Evolutionary conservation across 1,140 invertebrate species (phyloP).

Genomic region (Monochamus saltuarius): DNA sequence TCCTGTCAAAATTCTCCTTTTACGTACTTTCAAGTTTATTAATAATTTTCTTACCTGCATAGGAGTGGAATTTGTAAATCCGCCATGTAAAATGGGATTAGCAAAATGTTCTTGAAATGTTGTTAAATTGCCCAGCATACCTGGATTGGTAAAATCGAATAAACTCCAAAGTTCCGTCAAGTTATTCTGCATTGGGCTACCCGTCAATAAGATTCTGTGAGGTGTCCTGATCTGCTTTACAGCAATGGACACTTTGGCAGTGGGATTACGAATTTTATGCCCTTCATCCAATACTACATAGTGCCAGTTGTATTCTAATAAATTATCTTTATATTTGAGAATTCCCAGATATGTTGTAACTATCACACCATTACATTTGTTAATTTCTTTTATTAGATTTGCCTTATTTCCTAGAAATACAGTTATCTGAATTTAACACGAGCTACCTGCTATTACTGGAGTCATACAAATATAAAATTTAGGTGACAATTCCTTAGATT

Average conservation of each 20-base stretch:
- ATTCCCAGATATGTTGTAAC: slow-evolving; percentile 62
- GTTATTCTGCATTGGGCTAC: slow-evolving; percentile 97
- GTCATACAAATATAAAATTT: no score
- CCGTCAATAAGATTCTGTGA: slow-evolving; percentile 78
- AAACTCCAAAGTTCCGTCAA: slow-evolving; percentile 95
- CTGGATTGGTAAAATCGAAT: slow-evolving; percentile 95
- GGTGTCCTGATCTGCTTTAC: slow-evolving; percentile 84
- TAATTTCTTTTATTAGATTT: slow-evolving; percentile 57
- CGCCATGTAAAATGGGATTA: slow-evolving; percentile 89
- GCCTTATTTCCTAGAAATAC: slow-evolving; percentile 37
- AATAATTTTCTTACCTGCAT: slow-evolving; percentile 58
- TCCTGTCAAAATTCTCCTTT: no score
- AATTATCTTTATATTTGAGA: slow-evolving; percentile 61
- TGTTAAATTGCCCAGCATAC: slow-evolving; percentile 86
- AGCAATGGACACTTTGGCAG: slow-evolving; percentile 76
- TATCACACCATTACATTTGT: slow-evolving; percentile 58
- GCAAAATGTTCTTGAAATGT: slow-evolving; percentile 91
- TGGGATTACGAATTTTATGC: slow-evolving; percentile 95
- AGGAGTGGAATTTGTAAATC: slow-evolving; percentile 87
- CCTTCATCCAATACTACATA: slow-evolving; percentile 96
- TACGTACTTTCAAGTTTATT: background rate
- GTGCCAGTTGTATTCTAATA: slow-evolving; percentile 82
- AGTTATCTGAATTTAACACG: no score
- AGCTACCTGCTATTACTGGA: no score
- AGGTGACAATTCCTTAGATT: no score